These are phyloP conservation scores for Dasyornis broadbenti DNA, from an alignment of 2,113 vertebrate genomes.

Conservation along the genomic window DNA sequence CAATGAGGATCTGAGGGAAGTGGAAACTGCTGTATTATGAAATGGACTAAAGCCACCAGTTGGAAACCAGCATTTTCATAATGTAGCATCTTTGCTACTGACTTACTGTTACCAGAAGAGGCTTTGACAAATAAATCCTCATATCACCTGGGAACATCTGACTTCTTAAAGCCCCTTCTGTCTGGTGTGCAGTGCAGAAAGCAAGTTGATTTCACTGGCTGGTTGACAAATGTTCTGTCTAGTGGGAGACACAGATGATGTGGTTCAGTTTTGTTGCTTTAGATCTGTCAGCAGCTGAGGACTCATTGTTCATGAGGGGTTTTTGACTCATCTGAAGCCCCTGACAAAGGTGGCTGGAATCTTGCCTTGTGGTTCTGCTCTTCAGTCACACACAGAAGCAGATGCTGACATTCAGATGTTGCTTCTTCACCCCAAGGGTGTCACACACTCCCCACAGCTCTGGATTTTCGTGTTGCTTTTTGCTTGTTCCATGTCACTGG, in stretches of 20 bases:
- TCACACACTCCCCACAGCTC: not conserved
- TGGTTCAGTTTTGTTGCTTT: constrained; percentile 38
- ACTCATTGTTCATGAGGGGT: constrained; percentile 22
- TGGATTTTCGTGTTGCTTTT: not conserved
- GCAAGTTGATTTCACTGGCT: constrained; percentile 30
- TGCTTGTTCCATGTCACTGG: not conserved
- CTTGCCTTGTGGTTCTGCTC: not conserved
- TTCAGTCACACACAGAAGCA: constrained; percentile 26
- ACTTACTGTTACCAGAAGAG: not conserved
- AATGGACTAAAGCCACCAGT: not conserved
- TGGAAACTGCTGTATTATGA: not conserved
- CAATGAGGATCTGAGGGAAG: not conserved
- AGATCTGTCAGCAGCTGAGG: constrained; percentile 55
- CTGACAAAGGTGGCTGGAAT: constrained; percentile 50
- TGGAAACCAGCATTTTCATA: not conserved
- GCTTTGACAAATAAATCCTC: constrained; percentile 40
- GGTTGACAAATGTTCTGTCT: constrained; percentile 49
- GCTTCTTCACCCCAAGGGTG: not conserved
- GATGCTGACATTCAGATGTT: not conserved
- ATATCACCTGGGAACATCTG: constrained; percentile 52
- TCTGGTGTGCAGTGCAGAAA: constrained; percentile 8
- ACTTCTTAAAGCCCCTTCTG: constrained; percentile 15
- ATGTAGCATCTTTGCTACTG: not conserved
- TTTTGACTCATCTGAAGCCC: constrained; percentile 52
- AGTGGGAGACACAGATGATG: constrained; percentile 2